Evolutionary conservation across 2,888 invertebrate genomes (phyloP), one percentile per base, ranked within the genome.

Genomic region (Drosophila atripex): DNA sequence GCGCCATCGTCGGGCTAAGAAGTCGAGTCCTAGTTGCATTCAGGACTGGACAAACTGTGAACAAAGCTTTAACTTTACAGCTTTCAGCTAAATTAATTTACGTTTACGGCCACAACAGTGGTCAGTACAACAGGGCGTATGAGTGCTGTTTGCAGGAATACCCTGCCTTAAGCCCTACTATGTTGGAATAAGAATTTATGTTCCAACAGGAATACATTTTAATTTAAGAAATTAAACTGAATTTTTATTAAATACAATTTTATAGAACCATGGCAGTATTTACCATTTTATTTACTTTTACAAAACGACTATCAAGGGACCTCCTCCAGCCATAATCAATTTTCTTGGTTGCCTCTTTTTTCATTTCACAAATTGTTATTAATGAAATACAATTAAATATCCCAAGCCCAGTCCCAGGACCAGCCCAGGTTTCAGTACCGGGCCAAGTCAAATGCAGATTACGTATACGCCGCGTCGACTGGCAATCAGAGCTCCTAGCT

Each of bases 61-160:
- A 86, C 82, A 78, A 86, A 86, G 86, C 88, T 86, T 90, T 80
- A 86, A 84, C 88, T 89, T 89, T 89, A 90, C 84, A 88, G 88
- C 90, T 90, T 90, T 90, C 89, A 86, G 87, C 86, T 84, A 90
- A 90, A 89, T 89, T 89, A 90, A 90, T 90, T 89, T 90, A 89
- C 79, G 89, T 90, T 90, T 89, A 85, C 78, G 73, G 78, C 77
- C 69, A 64, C 66, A 60, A 69, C 72, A 47, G 45, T 52, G 47
- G 45, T 12, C 43, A 30, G 45, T 16, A 38, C 56, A 56, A 56
- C 43, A 28, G 53, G 58, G 23, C 23, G 41, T 38, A 56, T 25
- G 23, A 9, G 41, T 35, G 21, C 3, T 70, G 11, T 11, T 3
- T 28, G 28, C 6, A 23, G 39, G 18, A 18, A 61, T 61, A 61